Percentiles rank a stretch among this genome's conserved stretches.
phyloP scores from a whole-genome alignment of 1,140 invertebrate species.

The Drosophila obscura region DNA sequence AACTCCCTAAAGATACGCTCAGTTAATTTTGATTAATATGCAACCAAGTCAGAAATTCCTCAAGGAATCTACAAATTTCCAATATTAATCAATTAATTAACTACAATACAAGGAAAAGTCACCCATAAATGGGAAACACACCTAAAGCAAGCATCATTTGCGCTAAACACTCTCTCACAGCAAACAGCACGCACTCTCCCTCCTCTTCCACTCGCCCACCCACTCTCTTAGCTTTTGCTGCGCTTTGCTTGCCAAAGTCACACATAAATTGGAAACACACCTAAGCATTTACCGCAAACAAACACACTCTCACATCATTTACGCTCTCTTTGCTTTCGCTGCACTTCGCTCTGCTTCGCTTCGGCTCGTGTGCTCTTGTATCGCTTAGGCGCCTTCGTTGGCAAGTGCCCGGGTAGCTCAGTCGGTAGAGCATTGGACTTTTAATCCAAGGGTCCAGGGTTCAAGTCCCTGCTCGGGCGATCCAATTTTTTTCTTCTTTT shows the following conservation, averaged over 20 bases:
- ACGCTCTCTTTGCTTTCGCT: conserved; percentile 13
- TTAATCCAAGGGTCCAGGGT: conserved; percentile 92
- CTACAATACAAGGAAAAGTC: no score
- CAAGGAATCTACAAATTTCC: no score
- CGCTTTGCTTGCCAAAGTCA: no score
- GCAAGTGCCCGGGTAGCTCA: conserved; percentile 90
- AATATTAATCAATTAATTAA: no score
- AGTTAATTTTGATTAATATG: background rate
- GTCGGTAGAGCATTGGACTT: conserved; percentile 95
- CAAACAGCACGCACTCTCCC: no score
- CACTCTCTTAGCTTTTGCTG: no score
- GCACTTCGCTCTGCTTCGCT: conserved; percentile 11
- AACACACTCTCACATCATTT: background rate
- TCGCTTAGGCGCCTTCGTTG: background rate
- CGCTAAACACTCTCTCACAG: no score
- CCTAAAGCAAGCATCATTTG: no score
- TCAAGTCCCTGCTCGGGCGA: conserved; percentile 91
- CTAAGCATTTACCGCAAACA: background rate
- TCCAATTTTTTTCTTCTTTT: conserved; percentile 27
- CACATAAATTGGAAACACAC: conserved; percentile 3
- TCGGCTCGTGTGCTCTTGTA: conserved; percentile 3
- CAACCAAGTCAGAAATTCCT: no score
- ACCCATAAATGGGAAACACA: no score
- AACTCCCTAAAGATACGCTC: background rate
- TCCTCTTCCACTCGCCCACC: no score